Percentiles rank a stretch among this genome's conserved stretches.
phyloP scores from a whole-genome alignment of 2,888 invertebrate species.

The Oxycera nigricornis region DNA sequence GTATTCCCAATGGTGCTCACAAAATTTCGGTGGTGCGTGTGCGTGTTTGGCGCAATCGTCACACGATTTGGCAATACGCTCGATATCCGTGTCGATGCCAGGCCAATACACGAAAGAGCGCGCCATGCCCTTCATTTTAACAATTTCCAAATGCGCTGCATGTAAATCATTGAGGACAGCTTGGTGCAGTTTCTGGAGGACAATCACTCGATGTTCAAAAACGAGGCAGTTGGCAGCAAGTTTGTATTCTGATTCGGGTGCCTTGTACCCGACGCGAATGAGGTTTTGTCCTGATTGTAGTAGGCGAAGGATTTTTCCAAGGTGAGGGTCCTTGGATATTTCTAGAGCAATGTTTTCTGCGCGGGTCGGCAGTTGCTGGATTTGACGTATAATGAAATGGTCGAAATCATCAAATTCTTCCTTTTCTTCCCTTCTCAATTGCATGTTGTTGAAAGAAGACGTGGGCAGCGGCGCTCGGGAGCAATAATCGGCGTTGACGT shows the following conservation, averaged over 20 bases:
- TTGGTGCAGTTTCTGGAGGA: background rate
- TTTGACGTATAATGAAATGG: conserved; percentile 43
- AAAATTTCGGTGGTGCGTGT: conserved; percentile 10
- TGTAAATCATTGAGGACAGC: conserved; percentile 30
- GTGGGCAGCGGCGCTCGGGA: background rate
- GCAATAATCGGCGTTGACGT: conserved; percentile 23
- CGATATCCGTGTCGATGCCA: conserved; percentile 19
- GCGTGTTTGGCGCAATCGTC: conserved; percentile 27
- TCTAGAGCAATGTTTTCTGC: conserved; percentile 38
- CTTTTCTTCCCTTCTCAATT: background rate
- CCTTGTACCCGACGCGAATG: background rate
- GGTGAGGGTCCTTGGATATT: conserved; percentile 41
- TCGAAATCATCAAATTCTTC: conserved; percentile 38
- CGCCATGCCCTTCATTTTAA: conserved; percentile 40
- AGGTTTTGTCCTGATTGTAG: conserved; percentile 31
- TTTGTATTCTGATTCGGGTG: background rate
- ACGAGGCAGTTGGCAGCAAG: background rate
- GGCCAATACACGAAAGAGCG: conserved; percentile 39
- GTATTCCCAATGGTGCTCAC: conserved; percentile 47
- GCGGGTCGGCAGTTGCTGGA: conserved; percentile 44
- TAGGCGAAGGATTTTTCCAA: conserved; percentile 41
- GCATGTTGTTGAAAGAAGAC: background rate
- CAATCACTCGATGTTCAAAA: conserved; percentile 6
- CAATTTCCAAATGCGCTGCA: conserved; percentile 40
- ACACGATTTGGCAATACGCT: conserved; percentile 43